A percentile compares a stretch with the other conserved stretches of the same genome.
phyloP scores from a whole-genome alignment of 2,113 vertebrate species.

The Coracopsis vasa region DNA sequence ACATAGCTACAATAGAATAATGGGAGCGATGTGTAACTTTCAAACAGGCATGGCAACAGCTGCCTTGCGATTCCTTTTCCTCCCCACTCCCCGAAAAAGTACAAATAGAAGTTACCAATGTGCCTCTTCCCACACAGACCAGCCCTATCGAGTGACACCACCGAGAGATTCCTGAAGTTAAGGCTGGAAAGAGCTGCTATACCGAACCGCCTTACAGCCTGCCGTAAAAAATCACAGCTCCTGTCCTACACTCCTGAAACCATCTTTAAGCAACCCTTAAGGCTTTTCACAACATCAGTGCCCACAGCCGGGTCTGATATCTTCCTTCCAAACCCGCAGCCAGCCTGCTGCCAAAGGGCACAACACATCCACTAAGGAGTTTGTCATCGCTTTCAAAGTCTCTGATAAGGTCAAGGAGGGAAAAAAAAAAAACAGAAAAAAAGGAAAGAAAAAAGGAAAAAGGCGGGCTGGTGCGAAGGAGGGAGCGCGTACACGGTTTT shows the following conservation, averaged over 20 bases:
- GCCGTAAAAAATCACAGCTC: neutral
- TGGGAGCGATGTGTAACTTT: slow-evolving; percentile 26
- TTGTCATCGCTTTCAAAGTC: slow-evolving; percentile 61
- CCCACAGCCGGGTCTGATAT: slow-evolving; percentile 71
- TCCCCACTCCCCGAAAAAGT: neutral
- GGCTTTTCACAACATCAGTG: slow-evolving; percentile 74
- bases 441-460: neutral
- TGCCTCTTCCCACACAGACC: neutral
- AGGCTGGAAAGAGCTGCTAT: neutral
- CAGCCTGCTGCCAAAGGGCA: slow-evolving; percentile 61
- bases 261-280: slow-evolving; percentile 59
- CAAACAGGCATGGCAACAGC: neutral
- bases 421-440: neutral
- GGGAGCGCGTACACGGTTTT: slow-evolving; percentile 63
- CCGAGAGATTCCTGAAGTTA: neutral
- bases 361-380: slow-evolving; percentile 59
- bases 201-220: neutral
- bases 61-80: neutral
- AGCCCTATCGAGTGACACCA: neutral
- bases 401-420: slow-evolving; percentile 22
- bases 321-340: slow-evolving; percentile 51
- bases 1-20: slow-evolving; percentile 39
- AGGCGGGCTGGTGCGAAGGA: neutral
- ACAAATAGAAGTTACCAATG: neutral
- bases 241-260: neutral